Percentiles rank a stretch among this genome's conserved stretches.
Conservation (phyloP, 1,140 invertebrate genomes). For the Lepeophtheirus salmonis region DNA sequence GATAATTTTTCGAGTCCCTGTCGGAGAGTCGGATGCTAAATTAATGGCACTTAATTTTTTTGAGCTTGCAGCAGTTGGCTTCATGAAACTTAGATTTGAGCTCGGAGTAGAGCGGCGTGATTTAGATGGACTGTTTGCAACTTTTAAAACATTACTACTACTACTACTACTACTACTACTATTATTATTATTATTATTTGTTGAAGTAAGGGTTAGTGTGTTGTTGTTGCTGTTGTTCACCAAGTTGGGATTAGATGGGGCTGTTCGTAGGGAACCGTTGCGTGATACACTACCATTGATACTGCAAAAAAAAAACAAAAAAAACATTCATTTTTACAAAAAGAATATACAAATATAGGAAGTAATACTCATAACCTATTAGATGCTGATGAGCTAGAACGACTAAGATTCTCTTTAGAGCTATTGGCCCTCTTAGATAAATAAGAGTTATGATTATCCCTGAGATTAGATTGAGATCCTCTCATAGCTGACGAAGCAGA, state of each 20-base stretch:
- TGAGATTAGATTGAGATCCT: background rate
- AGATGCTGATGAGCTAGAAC: constrained; percentile 14
- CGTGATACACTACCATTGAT: background rate
- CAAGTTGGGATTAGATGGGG: background rate
- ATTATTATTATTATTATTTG: background rate
- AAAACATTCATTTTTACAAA: background rate
- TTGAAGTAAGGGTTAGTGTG: background rate
- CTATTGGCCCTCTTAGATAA: background rate
- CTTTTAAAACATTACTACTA: background rate
- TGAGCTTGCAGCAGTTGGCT: constrained; percentile 16
- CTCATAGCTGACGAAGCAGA: background rate
- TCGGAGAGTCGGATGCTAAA: background rate
- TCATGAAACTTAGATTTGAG: constrained; percentile 16
- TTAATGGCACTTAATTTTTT: constrained; percentile 11
- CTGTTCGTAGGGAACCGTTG: background rate
- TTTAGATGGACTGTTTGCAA: constrained; percentile 1
- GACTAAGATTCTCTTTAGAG: constrained; percentile 17
- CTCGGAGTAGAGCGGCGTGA: background rate
- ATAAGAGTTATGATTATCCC: background rate
- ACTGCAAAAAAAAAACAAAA: background rate
- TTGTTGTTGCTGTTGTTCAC: background rate
- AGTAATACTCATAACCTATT: background rate
- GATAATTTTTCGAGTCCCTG: background rate
- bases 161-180: background rate
- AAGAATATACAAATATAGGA: background rate